Percentiles rank a stretch among this genome's conserved stretches.
Evolutionary conservation across 2,888 invertebrate species (phyloP).

Genomic region (Atrina japonica): DNA sequence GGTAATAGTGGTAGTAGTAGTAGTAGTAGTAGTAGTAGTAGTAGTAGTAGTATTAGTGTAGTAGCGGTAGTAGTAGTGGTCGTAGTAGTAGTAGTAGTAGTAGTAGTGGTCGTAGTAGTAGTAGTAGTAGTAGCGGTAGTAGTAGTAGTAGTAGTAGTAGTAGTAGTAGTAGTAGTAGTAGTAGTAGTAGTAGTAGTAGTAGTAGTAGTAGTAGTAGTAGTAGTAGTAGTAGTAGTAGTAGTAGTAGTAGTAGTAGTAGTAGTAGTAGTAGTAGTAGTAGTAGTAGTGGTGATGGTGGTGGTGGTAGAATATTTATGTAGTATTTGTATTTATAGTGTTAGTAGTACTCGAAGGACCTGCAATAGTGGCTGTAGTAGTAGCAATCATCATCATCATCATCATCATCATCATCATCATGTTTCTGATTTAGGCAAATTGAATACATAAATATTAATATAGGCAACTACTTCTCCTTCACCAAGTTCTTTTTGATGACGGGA

Average conservation of each 20-base stretch:
- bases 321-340: background rate
- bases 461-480: too few relatives aligned
- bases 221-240: background rate
- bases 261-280: constrained; percentile 4
- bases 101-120: too few relatives aligned
- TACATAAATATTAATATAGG: too few relatives aligned
- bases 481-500: too few relatives aligned
- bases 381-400: too few relatives aligned
- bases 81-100: too few relatives aligned
- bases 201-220: constrained; percentile 2
- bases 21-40: constrained; percentile 4
- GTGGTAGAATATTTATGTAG: background rate
- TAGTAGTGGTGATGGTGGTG: background rate
- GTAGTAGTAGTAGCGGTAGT: too few relatives aligned
- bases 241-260: constrained; percentile 4
- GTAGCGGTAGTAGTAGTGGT: too few relatives aligned
- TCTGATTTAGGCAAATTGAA: too few relatives aligned
- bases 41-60: too few relatives aligned
- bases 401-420: too few relatives aligned
- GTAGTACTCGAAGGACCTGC: background rate
- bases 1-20: background rate
- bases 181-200: constrained; percentile 4
- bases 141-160: constrained; percentile 2
- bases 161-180: constrained; percentile 1
- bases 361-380: background rate